These are phyloP conservation scores for Brachionus calyciflorus DNA, from an alignment of 1,140 invertebrate species.

Conservation along the genomic window DNA sequence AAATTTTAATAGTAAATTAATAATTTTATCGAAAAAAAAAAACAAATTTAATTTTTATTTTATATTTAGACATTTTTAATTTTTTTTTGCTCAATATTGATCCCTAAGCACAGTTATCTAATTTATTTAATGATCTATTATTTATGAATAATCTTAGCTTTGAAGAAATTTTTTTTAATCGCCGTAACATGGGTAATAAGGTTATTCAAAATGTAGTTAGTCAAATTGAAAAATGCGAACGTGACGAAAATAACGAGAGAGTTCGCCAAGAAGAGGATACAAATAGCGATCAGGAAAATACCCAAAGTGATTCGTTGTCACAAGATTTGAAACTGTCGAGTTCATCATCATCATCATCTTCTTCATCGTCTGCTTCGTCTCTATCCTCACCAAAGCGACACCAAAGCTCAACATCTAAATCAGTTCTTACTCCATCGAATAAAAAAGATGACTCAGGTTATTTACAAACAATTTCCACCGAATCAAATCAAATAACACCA, in stretches of 20 bases:
- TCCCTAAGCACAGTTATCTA: too few relatives aligned
- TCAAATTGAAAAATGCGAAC: constrained; percentile 20
- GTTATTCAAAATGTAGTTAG: constrained; percentile 29
- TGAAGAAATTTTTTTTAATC: too few relatives aligned
- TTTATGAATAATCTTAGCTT: too few relatives aligned
- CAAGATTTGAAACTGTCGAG: not conserved
- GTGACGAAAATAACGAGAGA: not conserved
- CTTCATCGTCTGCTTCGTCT: not conserved
- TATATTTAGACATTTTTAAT: too few relatives aligned
- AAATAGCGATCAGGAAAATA: constrained; percentile 30
- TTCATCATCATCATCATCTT: not conserved
- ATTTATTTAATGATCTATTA: too few relatives aligned
- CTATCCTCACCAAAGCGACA: too few relatives aligned
- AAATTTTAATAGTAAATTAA: too few relatives aligned
- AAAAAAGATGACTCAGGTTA: constrained; percentile 35
- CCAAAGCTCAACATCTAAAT: too few relatives aligned
- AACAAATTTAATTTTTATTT: too few relatives aligned
- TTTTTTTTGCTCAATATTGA: too few relatives aligned
- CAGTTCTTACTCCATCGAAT: constrained; percentile 11
- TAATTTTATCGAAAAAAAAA: too few relatives aligned
- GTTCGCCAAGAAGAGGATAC: constrained; percentile 1
- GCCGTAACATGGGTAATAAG: constrained; percentile 9
- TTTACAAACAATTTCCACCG: not conserved
- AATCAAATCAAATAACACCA: not conserved
- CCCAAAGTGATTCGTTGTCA: constrained; percentile 6